Conservation (phyloP, 64 coral and sea anemone species). For the Astreopora myriophthalma region DNA sequence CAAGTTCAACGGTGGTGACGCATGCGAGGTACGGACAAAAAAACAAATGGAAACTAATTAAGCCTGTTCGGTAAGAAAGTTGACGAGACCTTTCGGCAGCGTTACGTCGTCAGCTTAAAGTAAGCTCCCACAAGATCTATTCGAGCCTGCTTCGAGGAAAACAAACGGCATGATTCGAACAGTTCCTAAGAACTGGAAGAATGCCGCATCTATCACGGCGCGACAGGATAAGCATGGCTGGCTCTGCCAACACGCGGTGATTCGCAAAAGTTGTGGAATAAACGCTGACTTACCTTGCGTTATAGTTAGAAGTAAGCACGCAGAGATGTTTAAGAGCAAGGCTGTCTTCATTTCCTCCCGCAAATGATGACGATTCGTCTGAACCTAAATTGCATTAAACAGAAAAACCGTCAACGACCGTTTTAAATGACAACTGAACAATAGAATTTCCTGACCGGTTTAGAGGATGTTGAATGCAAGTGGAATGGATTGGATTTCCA, state of each 20-base stretch:
- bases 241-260: neutral
- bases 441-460: conserved; percentile 3
- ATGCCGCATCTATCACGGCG: no score
- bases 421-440: conserved; percentile 31
- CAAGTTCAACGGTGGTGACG: no score
- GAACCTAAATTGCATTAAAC: conserved; percentile 51
- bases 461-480: conserved; percentile 32
- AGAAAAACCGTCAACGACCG: conserved; percentile 15
- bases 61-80: no score
- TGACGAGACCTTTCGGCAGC: no score
- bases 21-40: no score
- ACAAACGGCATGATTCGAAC: no score
- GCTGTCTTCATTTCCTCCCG: conserved; percentile 5
- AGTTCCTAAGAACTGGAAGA: no score
- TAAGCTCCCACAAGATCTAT: no score
- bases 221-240: no score
- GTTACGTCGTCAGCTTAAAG: no score
- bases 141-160: no score
- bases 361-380: neutral
- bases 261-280: neutral
- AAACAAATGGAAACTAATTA: no score
- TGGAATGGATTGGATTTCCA: neutral
- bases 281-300: conserved; percentile 1
- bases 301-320: neutral
- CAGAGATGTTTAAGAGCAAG: neutral